phyloP scores from a whole-genome alignment of 2,113 vertebrate genomes.

The Opisthocomus hoazin region DNA sequence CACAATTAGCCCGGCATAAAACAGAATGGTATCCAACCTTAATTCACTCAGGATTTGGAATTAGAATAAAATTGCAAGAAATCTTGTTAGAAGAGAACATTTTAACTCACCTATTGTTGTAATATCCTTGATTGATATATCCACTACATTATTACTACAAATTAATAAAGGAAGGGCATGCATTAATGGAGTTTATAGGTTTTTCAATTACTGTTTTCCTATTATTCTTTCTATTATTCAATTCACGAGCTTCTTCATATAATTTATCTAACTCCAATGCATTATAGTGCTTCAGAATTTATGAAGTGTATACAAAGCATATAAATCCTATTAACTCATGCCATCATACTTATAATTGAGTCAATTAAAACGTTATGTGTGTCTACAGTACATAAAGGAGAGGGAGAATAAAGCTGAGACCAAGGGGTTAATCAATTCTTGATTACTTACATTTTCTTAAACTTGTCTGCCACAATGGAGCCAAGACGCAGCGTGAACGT shows the following conservation, averaged over 20 bases:
- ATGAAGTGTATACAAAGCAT: conserved; percentile 62
- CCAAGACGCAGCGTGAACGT: neutral
- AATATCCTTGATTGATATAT: conserved; percentile 60
- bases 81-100: neutral
- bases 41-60: neutral
- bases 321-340: conserved; percentile 69
- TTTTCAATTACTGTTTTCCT: conserved; percentile 70
- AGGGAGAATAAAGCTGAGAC: conserved; percentile 37
- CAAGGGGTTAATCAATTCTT: conserved; percentile 60
- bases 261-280: conserved; percentile 53
- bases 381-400: conserved; percentile 43
- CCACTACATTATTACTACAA: conserved; percentile 65
- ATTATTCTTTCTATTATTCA: conserved; percentile 67
- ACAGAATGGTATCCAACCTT: neutral
- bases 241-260: conserved; percentile 53
- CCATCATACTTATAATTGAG: conserved; percentile 54
- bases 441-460: conserved; percentile 59
- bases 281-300: conserved; percentile 57
- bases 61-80: conserved; percentile 2
- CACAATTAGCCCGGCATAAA: neutral
- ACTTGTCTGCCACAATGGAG: conserved; percentile 17
- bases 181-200: conserved; percentile 65
- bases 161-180: conserved; percentile 66
- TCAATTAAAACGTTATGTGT: conserved; percentile 55
- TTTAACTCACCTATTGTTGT: conserved; percentile 25